Conservation (phyloP, 2,888 invertebrate species). For the Tanaodytes sp. region DNA sequence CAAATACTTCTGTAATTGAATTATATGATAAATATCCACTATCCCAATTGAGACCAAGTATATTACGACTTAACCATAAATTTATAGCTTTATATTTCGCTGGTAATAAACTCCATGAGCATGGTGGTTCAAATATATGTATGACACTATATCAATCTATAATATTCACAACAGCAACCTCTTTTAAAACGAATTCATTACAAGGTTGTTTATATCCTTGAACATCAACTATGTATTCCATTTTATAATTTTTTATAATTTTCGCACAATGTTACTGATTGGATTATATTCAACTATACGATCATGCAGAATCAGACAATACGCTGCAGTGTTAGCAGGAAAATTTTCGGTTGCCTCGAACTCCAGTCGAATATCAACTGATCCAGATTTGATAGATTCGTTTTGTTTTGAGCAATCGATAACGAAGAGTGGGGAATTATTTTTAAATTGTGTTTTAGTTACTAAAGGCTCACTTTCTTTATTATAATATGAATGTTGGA, state of each 20-base stretch:
- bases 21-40: slow-evolving; percentile 8
- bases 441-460: neutral
- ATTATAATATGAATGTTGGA: slow-evolving; percentile 16
- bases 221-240: slow-evolving; percentile 1
- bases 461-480: slow-evolving; percentile 10
- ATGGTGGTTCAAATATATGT: slow-evolving; percentile 9
- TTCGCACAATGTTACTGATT: neutral
- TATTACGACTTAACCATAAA: slow-evolving; percentile 11
- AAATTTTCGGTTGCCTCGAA: slow-evolving; percentile 19
- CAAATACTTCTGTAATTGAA: neutral
- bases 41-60: slow-evolving; percentile 9
- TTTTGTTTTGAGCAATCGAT: slow-evolving; percentile 28
- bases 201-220: neutral
- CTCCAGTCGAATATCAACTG: slow-evolving; percentile 23
- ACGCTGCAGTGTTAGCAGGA: slow-evolving; percentile 10
- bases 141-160: slow-evolving; percentile 7
- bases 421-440: slow-evolving; percentile 8
- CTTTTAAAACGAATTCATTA: neutral
- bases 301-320: slow-evolving; percentile 19
- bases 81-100: slow-evolving; percentile 19
- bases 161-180: neutral
- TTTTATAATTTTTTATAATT: too few relatives aligned
- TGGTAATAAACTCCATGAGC: neutral
- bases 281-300: slow-evolving; percentile 19
- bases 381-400: slow-evolving; percentile 13